Evolutionary conservation across 2,888 invertebrate species (phyloP).

Genomic region (Sesia bembeciformis): DNA sequence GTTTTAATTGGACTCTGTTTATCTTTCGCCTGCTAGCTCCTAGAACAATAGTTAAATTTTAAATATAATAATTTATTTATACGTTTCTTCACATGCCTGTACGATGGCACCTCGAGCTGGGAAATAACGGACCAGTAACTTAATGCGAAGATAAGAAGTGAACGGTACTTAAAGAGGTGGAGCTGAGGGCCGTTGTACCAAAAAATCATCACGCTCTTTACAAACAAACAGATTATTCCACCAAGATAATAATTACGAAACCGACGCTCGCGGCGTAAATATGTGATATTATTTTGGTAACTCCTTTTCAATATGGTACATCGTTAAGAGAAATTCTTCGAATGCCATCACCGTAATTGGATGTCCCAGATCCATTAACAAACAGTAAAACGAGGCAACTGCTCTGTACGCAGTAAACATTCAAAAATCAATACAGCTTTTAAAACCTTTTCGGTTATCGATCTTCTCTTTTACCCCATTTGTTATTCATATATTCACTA

Average conservation of each 20-base stretch:
- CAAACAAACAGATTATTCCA: conserved; percentile 1
- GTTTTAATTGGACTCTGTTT: no score
- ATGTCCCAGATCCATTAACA: neutral
- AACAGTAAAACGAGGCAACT: neutral
- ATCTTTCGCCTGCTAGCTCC: no score
- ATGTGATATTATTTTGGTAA: neutral
- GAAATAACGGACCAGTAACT: conserved; percentile 34
- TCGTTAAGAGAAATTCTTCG: neutral
- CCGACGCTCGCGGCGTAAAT: neutral
- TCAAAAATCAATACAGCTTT: neutral
- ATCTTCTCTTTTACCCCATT: neutral
- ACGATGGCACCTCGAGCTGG: conserved; percentile 13
- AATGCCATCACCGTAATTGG: neutral
- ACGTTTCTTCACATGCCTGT: no score
- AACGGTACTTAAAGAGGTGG: conserved; percentile 30
- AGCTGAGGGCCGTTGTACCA: conserved; percentile 12
- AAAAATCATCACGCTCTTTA: conserved; percentile 1
- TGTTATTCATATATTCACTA: neutral
- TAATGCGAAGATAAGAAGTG: conserved; percentile 38
- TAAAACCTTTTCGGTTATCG: neutral
- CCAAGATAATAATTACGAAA: conserved; percentile 1
- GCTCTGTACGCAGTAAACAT: neutral
- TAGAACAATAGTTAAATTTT: no score
- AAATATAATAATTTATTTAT: no score
- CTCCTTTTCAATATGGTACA: neutral